phyloP scores from a whole-genome alignment of 2,113 vertebrate genomes.

The Pseudopipra pipra region DNA sequence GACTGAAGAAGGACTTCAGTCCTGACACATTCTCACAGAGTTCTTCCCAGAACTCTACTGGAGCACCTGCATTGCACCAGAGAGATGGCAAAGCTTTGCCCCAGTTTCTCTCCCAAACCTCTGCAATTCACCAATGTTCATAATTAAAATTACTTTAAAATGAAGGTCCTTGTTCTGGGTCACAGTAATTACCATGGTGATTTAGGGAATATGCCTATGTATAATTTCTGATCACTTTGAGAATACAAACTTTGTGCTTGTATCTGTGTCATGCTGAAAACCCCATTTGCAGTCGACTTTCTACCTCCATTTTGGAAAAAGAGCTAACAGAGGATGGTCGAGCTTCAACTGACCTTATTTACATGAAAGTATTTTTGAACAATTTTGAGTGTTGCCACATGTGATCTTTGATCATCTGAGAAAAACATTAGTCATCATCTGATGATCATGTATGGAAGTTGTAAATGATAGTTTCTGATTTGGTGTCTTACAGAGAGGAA shows the following conservation, averaged over 20 bases:
- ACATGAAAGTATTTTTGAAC: neutral
- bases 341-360: neutral
- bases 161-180: slow-evolving; percentile 23
- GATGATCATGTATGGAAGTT: neutral
- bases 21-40: neutral
- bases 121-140: neutral
- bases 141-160: slow-evolving; percentile 30
- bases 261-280: slow-evolving; percentile 29
- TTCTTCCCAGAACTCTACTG: neutral
- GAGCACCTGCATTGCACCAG: neutral
- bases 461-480: neutral
- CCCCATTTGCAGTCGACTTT: neutral
- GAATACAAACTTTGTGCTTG: neutral
- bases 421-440: neutral
- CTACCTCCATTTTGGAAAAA: neutral
- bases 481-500: neutral
- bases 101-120: slow-evolving; percentile 8
- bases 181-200: slow-evolving; percentile 40
- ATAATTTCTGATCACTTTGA: neutral
- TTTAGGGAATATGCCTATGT: slow-evolving; percentile 42
- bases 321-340: neutral
- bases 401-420: neutral
- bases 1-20: neutral
- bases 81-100: neutral
- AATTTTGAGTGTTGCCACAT: neutral